These are phyloP conservation scores for Yponomeuta sedellus DNA, from an alignment of 2,888 invertebrate species.

Conservation along the genomic window DNA sequence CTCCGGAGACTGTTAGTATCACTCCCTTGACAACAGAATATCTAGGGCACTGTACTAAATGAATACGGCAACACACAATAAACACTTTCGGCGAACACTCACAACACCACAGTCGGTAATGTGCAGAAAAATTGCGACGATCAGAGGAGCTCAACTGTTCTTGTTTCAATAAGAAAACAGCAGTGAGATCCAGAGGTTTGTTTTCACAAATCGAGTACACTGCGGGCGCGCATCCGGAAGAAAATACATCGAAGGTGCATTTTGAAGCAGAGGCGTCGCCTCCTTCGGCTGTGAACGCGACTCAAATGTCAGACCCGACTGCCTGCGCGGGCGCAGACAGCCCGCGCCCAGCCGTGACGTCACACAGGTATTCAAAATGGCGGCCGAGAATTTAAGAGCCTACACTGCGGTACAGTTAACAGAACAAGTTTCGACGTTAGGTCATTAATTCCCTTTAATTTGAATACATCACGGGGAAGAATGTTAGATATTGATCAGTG, in stretches of 20 bases:
- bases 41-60: slow-evolving; percentile 61
- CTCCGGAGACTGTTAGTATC: slow-evolving; percentile 45
- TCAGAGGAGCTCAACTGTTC: slow-evolving; percentile 58
- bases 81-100: slow-evolving; percentile 59
- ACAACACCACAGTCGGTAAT: slow-evolving; percentile 43
- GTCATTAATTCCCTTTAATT: slow-evolving; percentile 9
- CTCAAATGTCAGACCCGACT: slow-evolving; percentile 47
- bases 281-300: slow-evolving; percentile 62
- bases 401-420: slow-evolving; percentile 42
- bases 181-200: slow-evolving; percentile 57
- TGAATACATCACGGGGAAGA: slow-evolving; percentile 3
- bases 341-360: slow-evolving; percentile 67
- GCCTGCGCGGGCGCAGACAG: slow-evolving; percentile 18
- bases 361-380: slow-evolving; percentile 74
- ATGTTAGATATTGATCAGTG: background rate
- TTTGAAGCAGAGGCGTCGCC: slow-evolving; percentile 64
- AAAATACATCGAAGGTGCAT: slow-evolving; percentile 63
- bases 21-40: slow-evolving; percentile 48
- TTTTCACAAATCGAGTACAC: slow-evolving; percentile 28
- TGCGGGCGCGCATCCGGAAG: slow-evolving; percentile 51
- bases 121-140: slow-evolving; percentile 18
- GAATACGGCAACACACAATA: slow-evolving; percentile 62
- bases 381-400: slow-evolving; percentile 71
- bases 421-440: slow-evolving; percentile 12
- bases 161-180: slow-evolving; percentile 52